Evolutionary conservation across 1,140 invertebrate species (phyloP).

Genomic region (Odontomachus brunneus): DNA sequence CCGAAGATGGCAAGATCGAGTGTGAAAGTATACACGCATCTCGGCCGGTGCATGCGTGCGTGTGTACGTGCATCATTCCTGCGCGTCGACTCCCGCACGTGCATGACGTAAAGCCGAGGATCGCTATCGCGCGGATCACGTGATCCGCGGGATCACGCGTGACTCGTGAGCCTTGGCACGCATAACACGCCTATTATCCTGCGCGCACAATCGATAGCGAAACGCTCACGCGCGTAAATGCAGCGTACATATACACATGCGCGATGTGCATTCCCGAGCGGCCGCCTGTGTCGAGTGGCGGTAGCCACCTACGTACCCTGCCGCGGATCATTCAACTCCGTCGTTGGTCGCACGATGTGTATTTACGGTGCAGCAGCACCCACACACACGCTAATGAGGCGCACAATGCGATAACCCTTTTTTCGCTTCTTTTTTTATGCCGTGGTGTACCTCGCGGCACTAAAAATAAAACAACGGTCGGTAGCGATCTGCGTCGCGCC

Average conservation of each 20-base stretch:
- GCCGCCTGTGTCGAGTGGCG: constrained; percentile 62
- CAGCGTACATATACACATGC: not conserved
- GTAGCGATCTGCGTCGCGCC: not conserved
- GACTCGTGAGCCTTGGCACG: constrained; percentile 74
- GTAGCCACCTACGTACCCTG: constrained; percentile 47
- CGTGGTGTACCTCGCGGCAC: not conserved
- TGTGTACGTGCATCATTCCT: not conserved
- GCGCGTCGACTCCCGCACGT: constrained; percentile 10
- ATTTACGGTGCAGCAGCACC: constrained; percentile 48
- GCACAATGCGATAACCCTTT: constrained; percentile 10
- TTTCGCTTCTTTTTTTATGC: not conserved
- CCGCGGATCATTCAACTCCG: constrained; percentile 61
- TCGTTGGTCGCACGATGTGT: constrained; percentile 16
- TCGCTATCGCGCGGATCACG: constrained; percentile 53
- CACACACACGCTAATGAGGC: constrained; percentile 62
- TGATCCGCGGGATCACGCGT: constrained; percentile 60
- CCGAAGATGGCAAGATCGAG: constrained; percentile 50
- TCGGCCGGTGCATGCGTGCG: not conserved
- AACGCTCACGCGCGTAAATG: constrained; percentile 58
- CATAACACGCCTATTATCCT: constrained; percentile 56
- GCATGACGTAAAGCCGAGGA: constrained; percentile 11
- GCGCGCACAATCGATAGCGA: constrained; percentile 56
- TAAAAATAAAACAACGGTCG: constrained; percentile 48
- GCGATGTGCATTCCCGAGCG: constrained; percentile 39
- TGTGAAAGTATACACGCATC: constrained; percentile 36